Conservation (phyloP, 2,797 vertebrate species). For the Halcyon chelicuti region DNA sequence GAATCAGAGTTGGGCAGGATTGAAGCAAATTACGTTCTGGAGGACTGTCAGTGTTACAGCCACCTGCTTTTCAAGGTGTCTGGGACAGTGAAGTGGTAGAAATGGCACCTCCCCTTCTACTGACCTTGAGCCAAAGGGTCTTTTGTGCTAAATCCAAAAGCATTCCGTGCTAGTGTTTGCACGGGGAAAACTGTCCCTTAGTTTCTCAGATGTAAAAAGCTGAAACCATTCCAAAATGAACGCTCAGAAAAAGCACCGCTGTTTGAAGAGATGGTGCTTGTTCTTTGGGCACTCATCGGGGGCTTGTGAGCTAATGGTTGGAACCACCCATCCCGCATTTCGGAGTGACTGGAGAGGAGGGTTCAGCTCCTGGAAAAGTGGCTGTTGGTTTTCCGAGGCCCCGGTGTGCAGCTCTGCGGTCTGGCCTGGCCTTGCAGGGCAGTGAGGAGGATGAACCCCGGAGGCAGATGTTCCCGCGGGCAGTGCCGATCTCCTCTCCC, state of each 20-base stretch:
- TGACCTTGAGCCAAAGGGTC: neutral
- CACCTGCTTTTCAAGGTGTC: neutral
- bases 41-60: neutral
- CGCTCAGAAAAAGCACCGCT: neutral
- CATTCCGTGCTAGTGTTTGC: neutral
- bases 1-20: neutral
- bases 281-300: accelerated
- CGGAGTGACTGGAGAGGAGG: neutral
- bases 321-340: neutral
- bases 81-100: neutral
- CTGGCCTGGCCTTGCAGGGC: neutral
- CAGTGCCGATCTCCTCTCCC: neutral
- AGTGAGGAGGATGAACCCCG: neutral
- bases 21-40: neutral
- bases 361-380: neutral
- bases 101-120: neutral
- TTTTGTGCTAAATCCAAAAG: neutral
- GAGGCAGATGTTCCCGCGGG: slow-evolving; percentile 15
- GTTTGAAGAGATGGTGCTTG: neutral
- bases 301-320: neutral
- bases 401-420: neutral
- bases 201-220: neutral
- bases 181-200: neutral
- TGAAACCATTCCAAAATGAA: neutral
- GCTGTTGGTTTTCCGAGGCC: neutral